Base-by-base conservation (phyloP, 2,113 vertebrate genomes). In the Anolis carolinensis region DNA sequence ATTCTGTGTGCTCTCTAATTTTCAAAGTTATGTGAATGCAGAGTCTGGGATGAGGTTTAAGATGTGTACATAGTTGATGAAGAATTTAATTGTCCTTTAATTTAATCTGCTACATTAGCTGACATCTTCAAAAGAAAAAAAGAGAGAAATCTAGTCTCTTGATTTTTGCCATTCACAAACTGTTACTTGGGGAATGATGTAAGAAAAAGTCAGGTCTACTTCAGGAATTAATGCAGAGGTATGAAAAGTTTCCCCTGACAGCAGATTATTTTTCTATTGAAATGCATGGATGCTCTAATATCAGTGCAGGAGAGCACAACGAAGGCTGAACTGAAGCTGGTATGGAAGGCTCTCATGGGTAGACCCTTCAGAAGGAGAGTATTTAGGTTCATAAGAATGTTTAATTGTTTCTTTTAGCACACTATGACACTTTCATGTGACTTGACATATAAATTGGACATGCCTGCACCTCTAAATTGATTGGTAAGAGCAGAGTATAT, bases 11-110 rank as follows among this genome's bases (percentile, higher is more conserved):
- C 16, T 7, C 81, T 75, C 59, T 73, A 87, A 83, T 90, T 89
- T 77, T 91, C 87, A 88, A 0, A 92, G 32, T 86, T 91, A 85
- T 62, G n/a, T 7, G 87, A 2, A 50, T 86, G 70, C 88, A 89
- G 36, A 62, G 81, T 86, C 30, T 85, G 1, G n/a, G 14, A 44
- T 27, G 55, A 62, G 89, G 39, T 75, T 94, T 74, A 86, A 92
- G 87, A 71, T 34, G 52, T 88, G 87, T 76, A 73, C 18, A 27
- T 48, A 72, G 89, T 90, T 94, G 39, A 18, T 62, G 11, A 36
- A 88, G 63, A 79, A 70, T 59, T 70, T 68, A 79, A 59, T 55
- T 71, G 25, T 50, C 23, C 80, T 48, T 72, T 89, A 89, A 78
- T 86, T 62, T 71, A 73, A 89, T 25, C 82, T 82, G 59, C 84